A percentile compares a stretch with the other conserved stretches of the same genome.
These are phyloP conservation scores for Chalcis sispes DNA, from an alignment of 2,888 invertebrate species.

Conservation along the genomic window DNA sequence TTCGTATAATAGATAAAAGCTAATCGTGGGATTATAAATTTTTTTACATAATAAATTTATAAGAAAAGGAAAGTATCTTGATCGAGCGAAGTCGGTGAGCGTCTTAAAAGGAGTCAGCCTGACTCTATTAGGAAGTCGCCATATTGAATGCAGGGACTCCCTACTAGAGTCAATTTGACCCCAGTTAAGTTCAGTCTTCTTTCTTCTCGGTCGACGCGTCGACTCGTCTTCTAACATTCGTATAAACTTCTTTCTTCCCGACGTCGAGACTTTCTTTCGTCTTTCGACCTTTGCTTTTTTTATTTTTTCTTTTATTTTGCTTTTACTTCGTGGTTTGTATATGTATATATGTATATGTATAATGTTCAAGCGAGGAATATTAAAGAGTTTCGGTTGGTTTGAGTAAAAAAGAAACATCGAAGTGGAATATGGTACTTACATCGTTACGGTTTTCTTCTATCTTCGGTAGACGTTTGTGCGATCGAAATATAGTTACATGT, in stretches of 20 bases:
- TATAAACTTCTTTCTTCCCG: conserved; percentile 47
- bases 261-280: too few relatives aligned
- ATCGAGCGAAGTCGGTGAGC: conserved; percentile 75
- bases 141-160: conserved; percentile 90
- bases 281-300: background rate
- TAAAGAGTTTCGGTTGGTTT: too few relatives aligned
- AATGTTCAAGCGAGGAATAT: background rate
- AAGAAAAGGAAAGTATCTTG: too few relatives aligned
- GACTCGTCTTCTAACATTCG: background rate
- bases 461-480: too few relatives aligned
- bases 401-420: too few relatives aligned
- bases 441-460: too few relatives aligned
- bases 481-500: too few relatives aligned
- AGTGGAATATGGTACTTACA: too few relatives aligned
- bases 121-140: conserved; percentile 98
- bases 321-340: background rate
- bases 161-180: conserved; percentile 99
- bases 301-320: conserved; percentile 19
- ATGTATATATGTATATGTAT: background rate
- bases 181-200: conserved; percentile 82
- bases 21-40: conserved; percentile 25
- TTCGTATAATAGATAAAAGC: background rate
- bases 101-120: conserved; percentile 94
- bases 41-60: too few relatives aligned
- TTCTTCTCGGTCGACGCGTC: conserved; percentile 61